phyloP scores from a whole-genome alignment of 2,888 invertebrate species.

The Steinernema scapterisci region DNA sequence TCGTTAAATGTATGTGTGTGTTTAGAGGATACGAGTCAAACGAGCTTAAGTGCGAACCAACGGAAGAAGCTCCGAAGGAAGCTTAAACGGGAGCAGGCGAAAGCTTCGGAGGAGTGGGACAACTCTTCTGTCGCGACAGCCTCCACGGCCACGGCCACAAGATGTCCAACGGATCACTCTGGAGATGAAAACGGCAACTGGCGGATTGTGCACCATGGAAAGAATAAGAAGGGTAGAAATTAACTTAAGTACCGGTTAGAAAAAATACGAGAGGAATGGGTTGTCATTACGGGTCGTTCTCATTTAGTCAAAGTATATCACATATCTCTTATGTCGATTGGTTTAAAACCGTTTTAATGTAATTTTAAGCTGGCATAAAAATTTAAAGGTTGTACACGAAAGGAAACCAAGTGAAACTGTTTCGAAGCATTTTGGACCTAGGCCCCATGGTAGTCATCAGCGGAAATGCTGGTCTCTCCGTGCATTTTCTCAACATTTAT shows the following conservation, averaged over 20 bases:
- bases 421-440: too few relatives aligned
- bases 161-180: neutral
- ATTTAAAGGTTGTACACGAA: too few relatives aligned
- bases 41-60: neutral
- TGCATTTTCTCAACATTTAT: too few relatives aligned
- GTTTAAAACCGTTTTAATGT: neutral
- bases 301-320: neutral
- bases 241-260: neutral
- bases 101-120: conserved; percentile 1
- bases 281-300: too few relatives aligned
- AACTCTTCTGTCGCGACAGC: neutral
- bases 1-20: neutral
- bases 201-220: neutral
- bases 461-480: too few relatives aligned
- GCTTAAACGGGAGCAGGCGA: neutral
- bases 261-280: too few relatives aligned
- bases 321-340: neutral
- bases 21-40: neutral
- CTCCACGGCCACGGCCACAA: neutral
- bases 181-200: neutral
- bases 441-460: too few relatives aligned
- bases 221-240: neutral
- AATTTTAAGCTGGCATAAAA: neutral
- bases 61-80: conserved; percentile 8
- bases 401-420: too few relatives aligned